Conservation (phyloP, 2,888 invertebrate species). For the Podabrus alpinus region DNA sequence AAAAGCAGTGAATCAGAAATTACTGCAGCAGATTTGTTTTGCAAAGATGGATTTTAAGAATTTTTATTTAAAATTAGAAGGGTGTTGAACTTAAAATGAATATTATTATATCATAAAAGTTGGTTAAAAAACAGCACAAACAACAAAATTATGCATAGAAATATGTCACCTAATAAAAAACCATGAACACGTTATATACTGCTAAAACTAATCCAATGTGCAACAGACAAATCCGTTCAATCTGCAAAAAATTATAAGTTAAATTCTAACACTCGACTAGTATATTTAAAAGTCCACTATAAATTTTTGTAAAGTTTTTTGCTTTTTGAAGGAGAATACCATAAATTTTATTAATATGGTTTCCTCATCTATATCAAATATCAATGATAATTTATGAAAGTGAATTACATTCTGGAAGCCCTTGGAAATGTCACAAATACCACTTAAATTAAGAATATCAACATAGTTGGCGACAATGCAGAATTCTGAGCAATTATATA, state of each 20-base stretch:
- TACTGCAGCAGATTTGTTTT: no score
- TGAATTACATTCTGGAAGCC: conserved; percentile 9
- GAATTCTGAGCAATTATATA: conserved; percentile 28
- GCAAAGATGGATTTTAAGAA: no score
- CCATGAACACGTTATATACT: no score
- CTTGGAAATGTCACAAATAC: conserved; percentile 17
- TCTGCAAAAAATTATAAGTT: background rate
- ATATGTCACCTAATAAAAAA: no score
- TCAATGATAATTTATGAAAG: background rate
- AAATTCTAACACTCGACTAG: no score
- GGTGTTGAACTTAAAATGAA: no score
- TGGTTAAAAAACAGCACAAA: no score
- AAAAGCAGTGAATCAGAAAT: no score
- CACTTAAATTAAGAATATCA: conserved; percentile 27
- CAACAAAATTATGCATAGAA: no score
- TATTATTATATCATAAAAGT: no score
- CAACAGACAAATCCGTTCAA: background rate
- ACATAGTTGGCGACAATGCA: conserved; percentile 27
- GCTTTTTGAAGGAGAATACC: background rate
- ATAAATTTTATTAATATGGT: background rate
- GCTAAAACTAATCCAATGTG: background rate
- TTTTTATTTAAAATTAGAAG: no score
- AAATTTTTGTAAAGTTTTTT: background rate
- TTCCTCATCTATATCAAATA: background rate
- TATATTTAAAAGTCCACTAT: no score